A percentile compares a stretch with the other conserved stretches of the same genome.
Evolutionary conservation across 2,888 invertebrate species (phyloP).

Genomic region (Plebejus anna): DNA sequence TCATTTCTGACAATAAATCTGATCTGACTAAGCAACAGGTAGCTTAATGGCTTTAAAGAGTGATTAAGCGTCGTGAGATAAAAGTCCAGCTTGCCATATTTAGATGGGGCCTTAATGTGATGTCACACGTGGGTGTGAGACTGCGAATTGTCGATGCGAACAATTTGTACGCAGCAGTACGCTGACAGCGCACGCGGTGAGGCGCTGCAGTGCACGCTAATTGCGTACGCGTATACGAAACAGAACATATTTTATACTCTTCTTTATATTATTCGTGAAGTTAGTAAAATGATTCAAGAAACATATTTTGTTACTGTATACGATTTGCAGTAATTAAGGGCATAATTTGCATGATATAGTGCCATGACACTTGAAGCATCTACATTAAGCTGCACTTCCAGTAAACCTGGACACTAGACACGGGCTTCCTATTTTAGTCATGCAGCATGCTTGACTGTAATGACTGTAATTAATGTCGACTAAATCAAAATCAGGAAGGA

Average conservation of each 20-base stretch:
- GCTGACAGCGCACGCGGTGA: constrained; percentile 24
- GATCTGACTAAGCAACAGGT: not conserved
- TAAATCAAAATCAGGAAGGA: constrained; percentile 20
- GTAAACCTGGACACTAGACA: not conserved
- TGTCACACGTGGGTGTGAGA: not conserved
- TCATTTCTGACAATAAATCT: no score
- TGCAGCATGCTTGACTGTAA: not conserved
- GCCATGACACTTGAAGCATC: no score
- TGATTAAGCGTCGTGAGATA: not conserved
- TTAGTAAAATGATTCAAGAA: not conserved
- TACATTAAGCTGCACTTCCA: not conserved
- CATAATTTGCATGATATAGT: not conserved
- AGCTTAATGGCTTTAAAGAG: not conserved
- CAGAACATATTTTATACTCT: not conserved
- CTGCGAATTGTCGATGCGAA: constrained; percentile 1
- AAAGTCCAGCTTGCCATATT: not conserved
- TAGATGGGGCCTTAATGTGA: not conserved
- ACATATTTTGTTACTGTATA: not conserved
- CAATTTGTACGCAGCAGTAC: not conserved
- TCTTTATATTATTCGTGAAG: not conserved
- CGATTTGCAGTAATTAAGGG: not conserved
- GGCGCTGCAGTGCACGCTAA: constrained; percentile 22
- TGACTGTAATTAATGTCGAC: not conserved
- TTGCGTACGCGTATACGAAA: constrained; percentile 6
- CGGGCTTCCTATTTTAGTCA: constrained; percentile 6